Conservation (phyloP, 1,140 invertebrate genomes). For the Aporrectodea caliginosa region DNA sequence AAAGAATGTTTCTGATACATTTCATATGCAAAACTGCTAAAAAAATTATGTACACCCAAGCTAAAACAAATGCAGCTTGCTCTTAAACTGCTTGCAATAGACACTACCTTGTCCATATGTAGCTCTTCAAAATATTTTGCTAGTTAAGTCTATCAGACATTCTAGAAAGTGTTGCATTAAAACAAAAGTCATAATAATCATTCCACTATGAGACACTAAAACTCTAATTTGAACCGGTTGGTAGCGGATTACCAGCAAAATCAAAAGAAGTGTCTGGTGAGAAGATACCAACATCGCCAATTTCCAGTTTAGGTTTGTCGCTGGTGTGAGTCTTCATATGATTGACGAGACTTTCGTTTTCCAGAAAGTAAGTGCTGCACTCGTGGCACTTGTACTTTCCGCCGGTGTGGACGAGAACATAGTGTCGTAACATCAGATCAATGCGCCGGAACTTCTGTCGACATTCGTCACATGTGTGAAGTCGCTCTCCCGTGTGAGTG, state of each 20-base stretch:
- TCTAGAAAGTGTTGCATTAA: no score
- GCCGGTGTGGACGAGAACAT: neutral
- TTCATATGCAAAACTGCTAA: no score
- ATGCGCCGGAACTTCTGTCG: conserved; percentile 86
- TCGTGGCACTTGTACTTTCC: neutral
- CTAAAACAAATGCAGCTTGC: no score
- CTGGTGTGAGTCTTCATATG: neutral
- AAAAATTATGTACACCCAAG: no score
- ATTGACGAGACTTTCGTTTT: neutral
- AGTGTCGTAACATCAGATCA: conserved; percentile 37
- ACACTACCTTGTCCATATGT: no score
- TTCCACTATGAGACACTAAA: no score
- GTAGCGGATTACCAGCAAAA: neutral
- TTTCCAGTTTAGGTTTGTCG: neutral
- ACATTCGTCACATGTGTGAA: conserved; percentile 82
- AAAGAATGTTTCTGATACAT: no score
- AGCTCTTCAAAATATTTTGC: no score
- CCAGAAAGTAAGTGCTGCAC: neutral
- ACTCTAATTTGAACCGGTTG: neutral
- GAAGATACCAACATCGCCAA: neutral
- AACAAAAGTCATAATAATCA: no score
- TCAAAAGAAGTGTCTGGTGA: neutral
- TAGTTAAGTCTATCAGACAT: no score
- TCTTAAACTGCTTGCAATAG: no score
- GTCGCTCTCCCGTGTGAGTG: conserved; percentile 91